phyloP scores from a whole-genome alignment of 2,888 invertebrate genomes.

The Clitarchus hookeri region DNA sequence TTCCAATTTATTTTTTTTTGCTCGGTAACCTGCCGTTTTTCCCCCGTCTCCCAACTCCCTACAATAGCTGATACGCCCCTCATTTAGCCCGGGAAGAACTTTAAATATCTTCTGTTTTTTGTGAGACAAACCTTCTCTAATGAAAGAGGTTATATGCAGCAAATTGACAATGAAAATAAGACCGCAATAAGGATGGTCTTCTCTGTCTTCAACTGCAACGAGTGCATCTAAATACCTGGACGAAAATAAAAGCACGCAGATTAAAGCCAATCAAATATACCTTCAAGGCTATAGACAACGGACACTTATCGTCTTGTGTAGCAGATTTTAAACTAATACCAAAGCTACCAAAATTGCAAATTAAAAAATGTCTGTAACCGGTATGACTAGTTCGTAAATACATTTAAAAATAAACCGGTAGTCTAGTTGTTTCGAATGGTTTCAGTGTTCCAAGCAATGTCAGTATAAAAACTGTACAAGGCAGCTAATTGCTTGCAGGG shows the following conservation, averaged over 20 bases:
- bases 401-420: no score
- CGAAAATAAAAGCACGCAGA: background rate
- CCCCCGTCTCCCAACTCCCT: background rate
- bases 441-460: no score
- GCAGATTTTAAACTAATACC: no score
- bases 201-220: background rate
- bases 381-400: no score
- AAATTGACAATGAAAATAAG: background rate
- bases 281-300: no score
- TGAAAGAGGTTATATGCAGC: background rate
- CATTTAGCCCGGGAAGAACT: background rate
- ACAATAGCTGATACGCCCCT: constrained; percentile 7
- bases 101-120: background rate
- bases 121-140: background rate
- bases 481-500: no score
- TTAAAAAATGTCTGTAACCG: no score
- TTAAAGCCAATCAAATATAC: background rate
- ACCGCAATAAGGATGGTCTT: background rate
- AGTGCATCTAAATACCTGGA: background rate
- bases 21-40: background rate
- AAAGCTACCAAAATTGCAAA: no score
- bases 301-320: no score
- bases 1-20: background rate
- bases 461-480: no score
- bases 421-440: no score